Base-by-base conservation (phyloP, 2,797 vertebrate species). In the Champsocephalus esox region DNA sequence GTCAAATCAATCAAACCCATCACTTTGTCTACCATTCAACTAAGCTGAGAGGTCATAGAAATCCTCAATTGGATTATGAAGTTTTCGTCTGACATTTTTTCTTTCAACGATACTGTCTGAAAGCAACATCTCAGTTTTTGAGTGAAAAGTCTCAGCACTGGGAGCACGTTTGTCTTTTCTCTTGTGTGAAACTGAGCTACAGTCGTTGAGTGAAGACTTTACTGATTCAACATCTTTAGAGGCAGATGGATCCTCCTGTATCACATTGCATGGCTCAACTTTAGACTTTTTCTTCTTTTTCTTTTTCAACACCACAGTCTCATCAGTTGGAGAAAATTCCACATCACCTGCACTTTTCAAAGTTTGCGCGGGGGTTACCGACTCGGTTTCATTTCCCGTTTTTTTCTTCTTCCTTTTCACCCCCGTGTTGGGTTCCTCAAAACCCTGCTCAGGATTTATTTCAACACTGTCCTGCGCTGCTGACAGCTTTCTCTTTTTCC, bases 401-500 rank as follows among this genome's bases (percentile, higher is more conserved):
- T 0, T 32, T 54, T 86, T 83, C 79, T 68, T 77, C 34, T 75
- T 82, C 59, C 21, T 81, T 50, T 60, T 68, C n/a, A 55, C 2
- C 14, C 1, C 51, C 0, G 16, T 2, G 1, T 65, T 16, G 5
- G 19, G n/a, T 71, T 81, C 54, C 43, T 70, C 60, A 34, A 50
- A 69, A 9, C 59, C 60, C 10, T 3, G 19, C 38, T 52, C 3
- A 1, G 1, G 14, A 38, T 34, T 45, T n/a, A 55, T 60, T 50
- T 54, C 64, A 32, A 17, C 55, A 1, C 28, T 21, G 10, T 74
- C 72, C 21, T 34, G 3, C 7, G 1, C 21, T 12, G 0, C 55
- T 0, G 52, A 66, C 44, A 2, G 12, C 49, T 66, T 80, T 21
- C 58, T 81, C 71, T 81, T 85, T n/a, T 83, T 85, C 10, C 41